Percentiles rank a stretch among this genome's conserved stretches.
phyloP scores from a whole-genome alignment of 2,888 invertebrate genomes.

The Pachydiplax longipennis region DNA sequence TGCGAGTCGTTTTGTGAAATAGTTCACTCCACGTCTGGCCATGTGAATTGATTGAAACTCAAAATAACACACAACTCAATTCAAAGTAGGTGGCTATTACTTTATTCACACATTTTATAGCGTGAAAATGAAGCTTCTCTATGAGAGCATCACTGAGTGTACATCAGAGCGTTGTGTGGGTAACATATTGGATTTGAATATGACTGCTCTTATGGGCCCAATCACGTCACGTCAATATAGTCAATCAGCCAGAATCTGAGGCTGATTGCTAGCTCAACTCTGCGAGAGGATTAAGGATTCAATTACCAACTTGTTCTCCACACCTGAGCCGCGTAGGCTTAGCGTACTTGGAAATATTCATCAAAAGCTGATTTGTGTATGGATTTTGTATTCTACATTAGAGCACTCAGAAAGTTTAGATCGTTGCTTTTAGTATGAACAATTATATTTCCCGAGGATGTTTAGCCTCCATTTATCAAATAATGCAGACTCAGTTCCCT shows the following conservation, averaged over 20 bases:
- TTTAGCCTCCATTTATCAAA: too few species aligned
- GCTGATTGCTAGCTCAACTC: slow-evolving; percentile 14
- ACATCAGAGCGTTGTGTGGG: not conserved
- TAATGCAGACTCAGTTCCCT: too few species aligned
- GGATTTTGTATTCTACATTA: too few species aligned
- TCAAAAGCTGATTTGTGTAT: not conserved
- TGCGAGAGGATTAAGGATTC: slow-evolving; percentile 11
- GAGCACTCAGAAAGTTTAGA: too few species aligned
- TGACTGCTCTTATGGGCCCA: slow-evolving; percentile 16
- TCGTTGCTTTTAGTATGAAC: too few species aligned
- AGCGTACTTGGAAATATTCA: not conserved
- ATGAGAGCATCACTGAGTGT: not conserved
- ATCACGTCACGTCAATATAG: slow-evolving; percentile 33
- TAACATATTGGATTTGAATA: not conserved
- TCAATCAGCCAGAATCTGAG: slow-evolving; percentile 2
- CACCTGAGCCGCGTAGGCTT: not conserved
- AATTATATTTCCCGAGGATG: too few species aligned
- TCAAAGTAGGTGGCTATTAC: too few species aligned
- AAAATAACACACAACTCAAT: too few species aligned
- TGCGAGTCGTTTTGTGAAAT: too few species aligned
- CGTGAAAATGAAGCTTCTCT: not conserved
- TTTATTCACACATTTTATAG: not conserved
- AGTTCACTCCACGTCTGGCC: too few species aligned
- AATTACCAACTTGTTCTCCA: slow-evolving; percentile 6
- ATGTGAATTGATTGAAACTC: too few species aligned